Base-by-base conservation (phyloP, 2,797 vertebrate species). In the Cyprinella venusta region DNA sequence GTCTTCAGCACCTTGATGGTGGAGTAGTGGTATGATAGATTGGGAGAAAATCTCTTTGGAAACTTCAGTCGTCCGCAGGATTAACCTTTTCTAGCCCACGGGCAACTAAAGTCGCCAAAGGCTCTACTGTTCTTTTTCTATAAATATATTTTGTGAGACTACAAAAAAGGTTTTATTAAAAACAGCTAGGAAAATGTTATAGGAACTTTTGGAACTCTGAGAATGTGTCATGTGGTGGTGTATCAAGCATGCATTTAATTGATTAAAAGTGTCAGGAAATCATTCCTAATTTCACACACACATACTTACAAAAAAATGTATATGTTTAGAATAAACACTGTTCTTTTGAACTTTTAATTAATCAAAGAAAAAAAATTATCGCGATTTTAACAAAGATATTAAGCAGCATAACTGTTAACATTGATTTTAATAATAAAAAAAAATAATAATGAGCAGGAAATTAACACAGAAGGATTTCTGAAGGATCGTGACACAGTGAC, bases 1-100 rank as follows among this genome's bases (percentile, higher is more conserved):
- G 48, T 52, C 70, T 50, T 33, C 5, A 13, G 48, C 26, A 52
- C 18, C 26, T 19, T 52, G 1, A 19, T 33, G 30, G 54, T 69
- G 36, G 64, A 67, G 26, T 65, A 45, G 68, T 42, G 5, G 26
- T 52, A 19, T 36, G 68, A 82, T 77, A 70, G 9, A 52, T 52
- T 33, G 45, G 16, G 18, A 52, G 26, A 72, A 72, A 72, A 52
- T 33, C 45, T 52, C 69, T 72, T 30, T 52, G 70, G 69, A 33
- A 72, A 72, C 24, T 26, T 36, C 18, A 38, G 13, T n/a, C 59
- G 72, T 33, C 72, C 3, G 2, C 33, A 40, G 33, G 72, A 54
- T 38, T 56, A 59, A 36, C 30, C 21, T 56, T 16, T 54, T n/a
- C 19, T 15, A 24, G 52, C 72, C 33, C 52, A 40, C 36, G 6